Percentiles rank a stretch among this genome's conserved stretches.
These are phyloP conservation scores for Heterodera filipjevi DNA, from an alignment of 2,888 invertebrate species.

Conservation along the genomic window DNA sequence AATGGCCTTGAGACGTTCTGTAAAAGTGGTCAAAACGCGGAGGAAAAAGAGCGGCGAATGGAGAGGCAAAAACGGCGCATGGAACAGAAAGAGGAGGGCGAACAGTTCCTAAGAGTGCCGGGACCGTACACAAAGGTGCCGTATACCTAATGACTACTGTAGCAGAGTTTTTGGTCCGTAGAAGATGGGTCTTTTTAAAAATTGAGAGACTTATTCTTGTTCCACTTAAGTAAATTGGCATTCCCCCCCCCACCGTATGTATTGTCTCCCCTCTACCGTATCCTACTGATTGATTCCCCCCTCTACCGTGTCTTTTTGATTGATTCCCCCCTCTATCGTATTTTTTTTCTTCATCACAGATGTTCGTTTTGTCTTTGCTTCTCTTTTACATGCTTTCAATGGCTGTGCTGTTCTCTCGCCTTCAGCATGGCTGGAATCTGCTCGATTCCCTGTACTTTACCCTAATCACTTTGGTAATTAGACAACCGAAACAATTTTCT, in stretches of 20 bases:
- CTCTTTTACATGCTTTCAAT: conserved; percentile 58
- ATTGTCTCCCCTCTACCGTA: background rate
- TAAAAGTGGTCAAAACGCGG: background rate
- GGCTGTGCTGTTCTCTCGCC: conserved; percentile 51
- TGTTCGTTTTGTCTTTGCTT: conserved; percentile 51
- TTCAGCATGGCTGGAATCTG: conserved; percentile 57
- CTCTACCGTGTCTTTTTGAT: background rate
- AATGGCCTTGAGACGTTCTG: conserved; percentile 10
- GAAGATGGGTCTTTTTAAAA: no score
- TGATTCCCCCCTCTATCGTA: background rate
- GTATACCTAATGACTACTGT: background rate
- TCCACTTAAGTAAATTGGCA: no score
- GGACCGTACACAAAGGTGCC: conserved; percentile 31
- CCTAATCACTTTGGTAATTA: conserved; percentile 58
- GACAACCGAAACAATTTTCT: no score
- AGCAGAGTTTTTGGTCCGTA: no score
- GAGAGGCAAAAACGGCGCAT: background rate
- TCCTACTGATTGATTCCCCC: background rate
- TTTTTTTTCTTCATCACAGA: background rate
- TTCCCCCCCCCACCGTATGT: no score
- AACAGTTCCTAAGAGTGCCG: conserved; percentile 28
- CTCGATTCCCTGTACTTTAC: conserved; percentile 63
- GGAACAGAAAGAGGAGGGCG: conserved; percentile 39
- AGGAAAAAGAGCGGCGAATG: background rate
- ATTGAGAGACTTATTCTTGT: no score